These are phyloP conservation scores for Lepidocyrtinus sp. DNA, from an alignment of 2,888 invertebrate genomes.

Conservation along the genomic window DNA sequence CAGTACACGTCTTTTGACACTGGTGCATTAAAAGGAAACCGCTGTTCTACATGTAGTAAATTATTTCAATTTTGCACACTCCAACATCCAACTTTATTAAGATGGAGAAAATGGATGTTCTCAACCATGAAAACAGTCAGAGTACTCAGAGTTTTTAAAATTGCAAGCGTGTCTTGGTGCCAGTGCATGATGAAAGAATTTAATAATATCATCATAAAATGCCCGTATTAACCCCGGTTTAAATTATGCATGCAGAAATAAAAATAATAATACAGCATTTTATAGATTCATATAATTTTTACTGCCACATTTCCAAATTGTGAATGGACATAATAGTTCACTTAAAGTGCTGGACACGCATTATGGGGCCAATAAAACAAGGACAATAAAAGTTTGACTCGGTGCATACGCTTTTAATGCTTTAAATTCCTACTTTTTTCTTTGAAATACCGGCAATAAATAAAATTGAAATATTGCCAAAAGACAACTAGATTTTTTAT, in stretches of 20 bases:
- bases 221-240: neutral
- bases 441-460: neutral
- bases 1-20: too few relatives aligned
- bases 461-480: constrained; percentile 14
- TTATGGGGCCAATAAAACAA: constrained; percentile 30
- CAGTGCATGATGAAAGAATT: neutral
- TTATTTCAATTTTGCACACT: constrained; percentile 47
- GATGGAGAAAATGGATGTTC: too few relatives aligned
- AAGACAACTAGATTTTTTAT: neutral
- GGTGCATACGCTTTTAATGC: neutral
- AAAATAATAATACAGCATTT: constrained; percentile 18
- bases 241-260: constrained; percentile 17
- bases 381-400: constrained; percentile 37
- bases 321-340: constrained; percentile 31
- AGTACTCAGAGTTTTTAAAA: neutral
- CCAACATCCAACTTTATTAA: constrained; percentile 20
- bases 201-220: neutral
- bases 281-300: constrained; percentile 26
- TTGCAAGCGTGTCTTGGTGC: neutral
- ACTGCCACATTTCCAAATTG: constrained; percentile 20
- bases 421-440: neutral
- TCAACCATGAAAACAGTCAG: neutral
- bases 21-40: constrained; percentile 48
- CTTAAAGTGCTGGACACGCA: constrained; percentile 46
- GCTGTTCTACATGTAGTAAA: constrained; percentile 29